Conservation (phyloP, 2,113 vertebrate genomes). For the Anolis sagrei region DNA sequence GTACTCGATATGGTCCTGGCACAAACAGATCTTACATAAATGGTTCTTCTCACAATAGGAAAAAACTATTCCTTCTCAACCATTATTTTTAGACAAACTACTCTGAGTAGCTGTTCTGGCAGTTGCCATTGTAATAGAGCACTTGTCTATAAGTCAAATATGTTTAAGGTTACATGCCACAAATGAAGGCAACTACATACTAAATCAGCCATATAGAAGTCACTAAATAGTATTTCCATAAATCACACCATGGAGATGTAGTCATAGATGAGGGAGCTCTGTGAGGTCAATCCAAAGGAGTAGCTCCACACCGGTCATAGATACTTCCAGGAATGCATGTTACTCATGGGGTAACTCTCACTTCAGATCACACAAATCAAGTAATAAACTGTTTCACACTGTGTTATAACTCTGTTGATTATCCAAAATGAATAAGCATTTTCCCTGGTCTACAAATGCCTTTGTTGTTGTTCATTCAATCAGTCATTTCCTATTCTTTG, state of each 20-base stretch:
- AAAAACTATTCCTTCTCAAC: background rate
- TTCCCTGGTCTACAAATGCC: background rate
- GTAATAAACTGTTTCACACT: background rate
- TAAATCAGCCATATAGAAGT: background rate
- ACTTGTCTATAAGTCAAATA: no score
- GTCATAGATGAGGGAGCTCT: background rate
- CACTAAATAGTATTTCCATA: background rate
- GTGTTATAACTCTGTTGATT: background rate
- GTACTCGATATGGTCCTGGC: constrained; percentile 3
- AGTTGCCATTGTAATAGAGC: background rate
- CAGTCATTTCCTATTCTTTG: no score
- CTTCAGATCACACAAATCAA: background rate
- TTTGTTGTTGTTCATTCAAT: no score
- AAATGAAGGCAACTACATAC: background rate
- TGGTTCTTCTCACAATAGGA: background rate
- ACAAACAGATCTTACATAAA: constrained; percentile 6
- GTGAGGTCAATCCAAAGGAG: background rate
- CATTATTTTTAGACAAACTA: background rate
- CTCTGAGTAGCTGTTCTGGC: background rate
- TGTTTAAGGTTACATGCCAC: background rate
- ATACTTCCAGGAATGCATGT: background rate
- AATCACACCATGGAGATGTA: background rate
- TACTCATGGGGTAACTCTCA: background rate
- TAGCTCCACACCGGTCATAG: background rate
- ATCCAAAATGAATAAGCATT: background rate